phyloP scores from a whole-genome alignment of 2,797 vertebrate species.

The Pempheris klunzingeri region DNA sequence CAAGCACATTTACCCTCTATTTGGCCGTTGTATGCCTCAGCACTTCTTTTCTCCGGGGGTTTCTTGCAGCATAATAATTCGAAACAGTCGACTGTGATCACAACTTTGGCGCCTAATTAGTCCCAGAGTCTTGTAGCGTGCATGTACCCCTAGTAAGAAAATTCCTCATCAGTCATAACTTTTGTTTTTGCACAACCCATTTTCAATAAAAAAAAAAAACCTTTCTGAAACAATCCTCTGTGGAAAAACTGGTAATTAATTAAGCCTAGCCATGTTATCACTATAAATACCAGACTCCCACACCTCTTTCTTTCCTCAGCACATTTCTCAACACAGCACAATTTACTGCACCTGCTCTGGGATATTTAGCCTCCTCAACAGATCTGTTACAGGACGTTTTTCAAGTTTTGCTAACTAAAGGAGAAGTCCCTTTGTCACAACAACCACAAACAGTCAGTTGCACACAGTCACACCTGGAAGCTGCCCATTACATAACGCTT shows the following conservation, averaged over 20 bases:
- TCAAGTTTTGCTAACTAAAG: slow-evolving; percentile 28
- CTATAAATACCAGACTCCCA: slow-evolving; percentile 63
- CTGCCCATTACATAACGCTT: neutral
- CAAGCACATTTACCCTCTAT: slow-evolving; percentile 16
- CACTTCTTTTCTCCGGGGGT: slow-evolving; percentile 17
- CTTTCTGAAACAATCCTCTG: slow-evolving; percentile 58
- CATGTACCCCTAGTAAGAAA: slow-evolving; percentile 56
- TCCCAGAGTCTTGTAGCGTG: slow-evolving; percentile 61
- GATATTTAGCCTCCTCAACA: slow-evolving; percentile 49
- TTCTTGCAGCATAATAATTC: slow-evolving; percentile 13
- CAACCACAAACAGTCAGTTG: neutral
- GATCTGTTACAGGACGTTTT: slow-evolving; percentile 29
- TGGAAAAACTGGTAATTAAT: slow-evolving; percentile 72
- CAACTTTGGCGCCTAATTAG: slow-evolving; percentile 67
- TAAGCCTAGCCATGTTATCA: slow-evolving; percentile 48
- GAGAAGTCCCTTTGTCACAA: slow-evolving; percentile 13
- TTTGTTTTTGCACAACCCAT: slow-evolving; percentile 74
- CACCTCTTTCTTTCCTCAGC: slow-evolving; percentile 26
- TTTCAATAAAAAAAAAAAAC: slow-evolving; percentile 70
- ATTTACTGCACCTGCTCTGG: slow-evolving; percentile 40
- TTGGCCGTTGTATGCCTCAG: slow-evolving; percentile 16
- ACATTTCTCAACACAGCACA: slow-evolving; percentile 22
- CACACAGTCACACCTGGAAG: slow-evolving; percentile 30
- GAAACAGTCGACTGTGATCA: slow-evolving; percentile 49
- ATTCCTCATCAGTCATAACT: slow-evolving; percentile 66